A percentile compares a stretch with the other conserved stretches of the same genome.
Conservation (phyloP, 2,888 invertebrate species). For the Bruchidius siliquastri region DNA sequence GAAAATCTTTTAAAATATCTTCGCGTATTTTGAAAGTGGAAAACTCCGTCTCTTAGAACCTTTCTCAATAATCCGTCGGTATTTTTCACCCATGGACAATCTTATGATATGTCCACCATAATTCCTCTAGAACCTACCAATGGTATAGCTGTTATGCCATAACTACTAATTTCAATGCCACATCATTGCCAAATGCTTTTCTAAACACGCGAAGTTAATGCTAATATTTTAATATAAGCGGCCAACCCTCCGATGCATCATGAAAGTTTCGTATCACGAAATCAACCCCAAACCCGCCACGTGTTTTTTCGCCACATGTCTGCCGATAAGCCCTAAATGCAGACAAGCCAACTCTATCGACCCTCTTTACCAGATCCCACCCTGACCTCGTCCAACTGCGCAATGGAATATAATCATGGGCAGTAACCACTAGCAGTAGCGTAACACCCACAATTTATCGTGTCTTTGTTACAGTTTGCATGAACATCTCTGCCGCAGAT, state of each 20-base stretch:
- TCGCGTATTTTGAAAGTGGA: no score
- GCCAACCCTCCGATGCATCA: background rate
- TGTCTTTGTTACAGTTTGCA: no score
- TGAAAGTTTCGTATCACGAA: background rate
- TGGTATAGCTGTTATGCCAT: background rate
- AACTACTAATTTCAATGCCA: background rate
- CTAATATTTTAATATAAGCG: background rate
- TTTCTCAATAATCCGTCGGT: no score
- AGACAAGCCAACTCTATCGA: background rate
- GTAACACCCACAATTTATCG: background rate
- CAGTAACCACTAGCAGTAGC: background rate
- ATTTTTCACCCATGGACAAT: no score
- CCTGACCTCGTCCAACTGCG: background rate
- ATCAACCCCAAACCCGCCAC: background rate
- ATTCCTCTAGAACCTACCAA: no score
- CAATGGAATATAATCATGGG: background rate
- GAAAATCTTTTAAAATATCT: no score
- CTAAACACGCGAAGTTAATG: background rate
- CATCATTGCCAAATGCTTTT: background rate
- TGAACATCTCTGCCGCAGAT: no score
- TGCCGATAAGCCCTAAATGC: background rate
- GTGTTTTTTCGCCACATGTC: background rate
- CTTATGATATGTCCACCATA: no score
- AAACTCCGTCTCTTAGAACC: no score
- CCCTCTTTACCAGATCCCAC: background rate